Conservation (phyloP, 2,113 vertebrate genomes). For the Epinephelus fuscoguttatus region DNA sequence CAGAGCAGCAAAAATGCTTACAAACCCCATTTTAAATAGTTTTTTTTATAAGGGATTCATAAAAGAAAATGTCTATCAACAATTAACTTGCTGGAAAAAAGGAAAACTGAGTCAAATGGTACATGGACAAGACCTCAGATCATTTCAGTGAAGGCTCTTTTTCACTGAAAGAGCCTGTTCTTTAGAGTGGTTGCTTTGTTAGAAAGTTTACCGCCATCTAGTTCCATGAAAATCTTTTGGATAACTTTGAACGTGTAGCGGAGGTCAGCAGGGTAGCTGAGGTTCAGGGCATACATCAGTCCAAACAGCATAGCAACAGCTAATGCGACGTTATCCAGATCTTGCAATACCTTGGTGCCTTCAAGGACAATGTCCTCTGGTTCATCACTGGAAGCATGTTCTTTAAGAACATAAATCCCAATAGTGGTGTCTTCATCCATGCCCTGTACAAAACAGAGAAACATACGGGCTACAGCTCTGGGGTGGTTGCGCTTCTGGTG, state of each 20-base stretch:
- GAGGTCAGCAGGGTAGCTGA: conserved; percentile 10
- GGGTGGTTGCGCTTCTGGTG: no score
- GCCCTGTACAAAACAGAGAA: not conserved
- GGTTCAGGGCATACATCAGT: conserved; percentile 6
- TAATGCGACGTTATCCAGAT: conserved; percentile 18
- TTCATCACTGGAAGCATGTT: conserved; percentile 10
- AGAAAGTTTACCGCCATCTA: not conserved
- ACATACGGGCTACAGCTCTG: not conserved
- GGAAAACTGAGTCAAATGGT: no score
- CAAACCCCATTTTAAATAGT: no score
- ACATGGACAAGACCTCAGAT: no score
- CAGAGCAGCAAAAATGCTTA: no score
- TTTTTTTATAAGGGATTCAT: no score
- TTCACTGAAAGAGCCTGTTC: no score
- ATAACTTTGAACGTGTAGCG: not conserved
- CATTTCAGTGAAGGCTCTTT: no score
- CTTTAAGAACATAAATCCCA: conserved; percentile 17
- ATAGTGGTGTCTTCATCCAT: not conserved
- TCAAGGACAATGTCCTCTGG: conserved; percentile 19
- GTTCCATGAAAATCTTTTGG: not conserved
- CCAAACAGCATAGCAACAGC: conserved; percentile 21
- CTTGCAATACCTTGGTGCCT: conserved; percentile 23
- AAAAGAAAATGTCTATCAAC: no score
- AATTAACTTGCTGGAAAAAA: no score
- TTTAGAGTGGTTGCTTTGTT: no score